phyloP scores from a whole-genome alignment of 2,888 invertebrate species.

The Metellina segmentata region DNA sequence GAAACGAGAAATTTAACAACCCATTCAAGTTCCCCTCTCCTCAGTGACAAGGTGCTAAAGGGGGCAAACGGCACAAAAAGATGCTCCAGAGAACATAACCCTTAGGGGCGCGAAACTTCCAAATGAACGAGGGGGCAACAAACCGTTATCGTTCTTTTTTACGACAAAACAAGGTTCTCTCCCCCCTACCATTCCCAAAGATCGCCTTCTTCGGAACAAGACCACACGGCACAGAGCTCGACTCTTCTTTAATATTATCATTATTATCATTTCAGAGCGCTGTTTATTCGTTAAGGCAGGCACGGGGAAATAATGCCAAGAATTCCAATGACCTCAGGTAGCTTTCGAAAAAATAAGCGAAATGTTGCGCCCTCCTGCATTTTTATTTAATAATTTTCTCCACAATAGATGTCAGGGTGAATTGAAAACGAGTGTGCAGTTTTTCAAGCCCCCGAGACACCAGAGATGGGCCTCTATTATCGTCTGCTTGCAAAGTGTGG shows the following conservation, averaged over 20 bases:
- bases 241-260: conserved; percentile 53
- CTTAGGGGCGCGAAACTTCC: conserved; percentile 64
- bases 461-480: conserved; percentile 35
- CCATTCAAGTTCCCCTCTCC: conserved; percentile 21
- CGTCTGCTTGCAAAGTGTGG: conserved; percentile 21
- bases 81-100: conserved; percentile 60
- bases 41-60: conserved; percentile 57
- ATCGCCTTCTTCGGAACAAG: conserved; percentile 45
- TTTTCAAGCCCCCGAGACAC: conserved; percentile 56
- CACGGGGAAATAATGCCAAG: conserved; percentile 23
- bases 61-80: background rate
- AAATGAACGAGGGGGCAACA: conserved; percentile 73
- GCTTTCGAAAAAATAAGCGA: conserved; percentile 29
- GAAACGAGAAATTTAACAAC: conserved; percentile 66
- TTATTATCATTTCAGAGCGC: conserved; percentile 56
- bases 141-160: conserved; percentile 71
- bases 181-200: conserved; percentile 4
- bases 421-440: conserved; percentile 36
- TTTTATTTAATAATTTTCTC: conserved; percentile 67
- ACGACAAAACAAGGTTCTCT: conserved; percentile 59
- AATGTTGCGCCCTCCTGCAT: conserved; percentile 36
- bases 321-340: conserved; percentile 53
- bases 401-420: conserved; percentile 49
- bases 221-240: conserved; percentile 6
- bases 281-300: conserved; percentile 62